Conservation (phyloP, 2,797 vertebrate species). For the Gambelia wislizenii region DNA sequence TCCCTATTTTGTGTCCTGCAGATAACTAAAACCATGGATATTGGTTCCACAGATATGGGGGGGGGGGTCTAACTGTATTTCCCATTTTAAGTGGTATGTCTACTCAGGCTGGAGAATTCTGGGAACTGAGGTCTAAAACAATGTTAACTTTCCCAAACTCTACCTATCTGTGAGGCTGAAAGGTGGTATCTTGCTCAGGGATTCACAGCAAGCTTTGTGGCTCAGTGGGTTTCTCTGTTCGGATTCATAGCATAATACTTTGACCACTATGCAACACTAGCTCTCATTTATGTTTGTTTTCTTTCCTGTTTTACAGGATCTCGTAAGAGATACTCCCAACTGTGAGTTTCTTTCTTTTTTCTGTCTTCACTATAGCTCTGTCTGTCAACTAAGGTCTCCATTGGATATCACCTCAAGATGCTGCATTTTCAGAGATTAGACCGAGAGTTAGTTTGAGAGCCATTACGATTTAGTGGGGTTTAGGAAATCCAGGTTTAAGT, state of each 20-base stretch:
- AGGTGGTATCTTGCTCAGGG: background rate
- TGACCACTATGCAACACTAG: background rate
- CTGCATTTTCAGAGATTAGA: background rate
- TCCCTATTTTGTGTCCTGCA: too few relatives aligned
- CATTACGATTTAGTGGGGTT: too few relatives aligned
- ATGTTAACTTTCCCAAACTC: background rate
- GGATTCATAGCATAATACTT: background rate
- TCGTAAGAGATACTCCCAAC: background rate
- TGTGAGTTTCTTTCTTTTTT: background rate
- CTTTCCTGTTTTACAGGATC: background rate
- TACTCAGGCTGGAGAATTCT: too few relatives aligned
- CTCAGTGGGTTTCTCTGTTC: background rate
- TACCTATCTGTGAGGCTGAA: background rate
- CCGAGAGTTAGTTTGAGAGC: background rate
- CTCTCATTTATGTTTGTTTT: background rate
- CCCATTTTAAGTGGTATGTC: too few relatives aligned
- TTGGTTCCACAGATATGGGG: too few relatives aligned
- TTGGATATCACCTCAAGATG: too few relatives aligned
- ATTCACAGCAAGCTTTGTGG: background rate
- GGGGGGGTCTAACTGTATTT: too few relatives aligned
- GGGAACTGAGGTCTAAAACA: too few relatives aligned
- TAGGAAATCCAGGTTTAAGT: too few relatives aligned
- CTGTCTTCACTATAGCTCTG: background rate
- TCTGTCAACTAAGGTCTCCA: background rate
- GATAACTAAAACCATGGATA: too few relatives aligned